These are phyloP conservation scores for Caenorhabditis sp. DNA, from an alignment of 2,888 invertebrate genomes.

Conservation along the genomic window DNA sequence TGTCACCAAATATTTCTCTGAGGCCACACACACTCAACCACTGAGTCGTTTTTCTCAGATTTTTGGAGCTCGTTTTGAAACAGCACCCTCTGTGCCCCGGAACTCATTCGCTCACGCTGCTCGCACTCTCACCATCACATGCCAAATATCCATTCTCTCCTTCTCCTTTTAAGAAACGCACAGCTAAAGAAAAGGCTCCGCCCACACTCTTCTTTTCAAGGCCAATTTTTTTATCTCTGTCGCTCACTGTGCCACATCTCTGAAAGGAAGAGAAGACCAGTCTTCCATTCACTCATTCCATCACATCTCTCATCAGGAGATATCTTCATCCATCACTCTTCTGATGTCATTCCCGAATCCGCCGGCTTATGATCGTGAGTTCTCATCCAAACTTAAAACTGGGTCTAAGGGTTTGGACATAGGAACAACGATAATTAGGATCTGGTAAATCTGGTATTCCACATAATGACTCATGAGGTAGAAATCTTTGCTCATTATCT, in stretches of 20 bases:
- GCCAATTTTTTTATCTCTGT: slow-evolving; percentile 32
- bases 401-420: too few relatives aligned
- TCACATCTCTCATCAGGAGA: slow-evolving; percentile 21
- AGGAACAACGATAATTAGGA: too few relatives aligned
- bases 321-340: slow-evolving; percentile 34
- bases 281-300: slow-evolving; percentile 32
- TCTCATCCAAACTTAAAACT: too few relatives aligned
- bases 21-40: background rate
- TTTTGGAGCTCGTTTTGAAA: slow-evolving; percentile 24
- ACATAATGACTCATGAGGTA: too few relatives aligned
- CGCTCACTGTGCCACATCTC: slow-evolving; percentile 35
- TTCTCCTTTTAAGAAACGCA: slow-evolving; percentile 57
- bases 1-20: slow-evolving; percentile 12
- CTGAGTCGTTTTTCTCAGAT: background rate
- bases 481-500: too few relatives aligned
- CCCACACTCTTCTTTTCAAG: slow-evolving; percentile 8
- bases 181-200: slow-evolving; percentile 22
- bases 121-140: slow-evolving; percentile 56
- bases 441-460: too few relatives aligned
- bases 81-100: slow-evolving; percentile 18
- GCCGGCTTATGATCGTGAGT: slow-evolving; percentile 57
- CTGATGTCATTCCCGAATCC: slow-evolving; percentile 50
- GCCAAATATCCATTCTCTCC: slow-evolving; percentile 54
- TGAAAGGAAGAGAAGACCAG: slow-evolving; percentile 11
- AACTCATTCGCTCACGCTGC: slow-evolving; percentile 56